Percentiles rank a stretch among this genome's conserved stretches.
Conservation (phyloP, 2,113 vertebrate genomes). For the Bungarus multicinctus region DNA sequence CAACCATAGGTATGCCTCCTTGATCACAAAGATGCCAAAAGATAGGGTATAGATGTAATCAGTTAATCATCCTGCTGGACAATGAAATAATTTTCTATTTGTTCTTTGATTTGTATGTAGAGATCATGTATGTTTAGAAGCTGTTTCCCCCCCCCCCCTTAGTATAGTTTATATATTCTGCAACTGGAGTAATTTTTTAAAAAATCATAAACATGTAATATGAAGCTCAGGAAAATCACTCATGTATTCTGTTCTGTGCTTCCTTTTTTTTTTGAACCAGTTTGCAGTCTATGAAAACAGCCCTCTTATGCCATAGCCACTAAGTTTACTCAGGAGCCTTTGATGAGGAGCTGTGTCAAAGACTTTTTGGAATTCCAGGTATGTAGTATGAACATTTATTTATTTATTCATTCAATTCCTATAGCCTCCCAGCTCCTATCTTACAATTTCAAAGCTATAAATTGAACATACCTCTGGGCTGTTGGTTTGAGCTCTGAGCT, state of each 20-base stretch:
- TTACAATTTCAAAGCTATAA: neutral
- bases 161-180: neutral
- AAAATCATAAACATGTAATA: neutral
- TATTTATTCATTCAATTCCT: neutral
- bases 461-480: neutral
- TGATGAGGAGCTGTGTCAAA: neutral
- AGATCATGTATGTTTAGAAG: neutral
- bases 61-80: neutral
- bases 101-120: slow-evolving; percentile 6
- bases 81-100: neutral
- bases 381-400: neutral
- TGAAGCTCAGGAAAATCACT: neutral
- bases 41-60: neutral
- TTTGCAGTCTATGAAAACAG: neutral
- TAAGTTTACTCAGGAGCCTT: neutral
- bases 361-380: neutral
- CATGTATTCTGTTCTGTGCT: neutral
- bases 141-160: neutral
- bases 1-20: neutral
- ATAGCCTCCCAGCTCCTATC: neutral
- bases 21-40: neutral
- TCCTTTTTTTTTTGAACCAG: neutral
- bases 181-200: neutral
- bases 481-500: too few species aligned
- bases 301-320: neutral